A percentile compares a stretch with the other conserved stretches of the same genome.
Evolutionary conservation across 2,113 vertebrate genomes (phyloP).

Genomic region (Gopherus evgoodei): DNA sequence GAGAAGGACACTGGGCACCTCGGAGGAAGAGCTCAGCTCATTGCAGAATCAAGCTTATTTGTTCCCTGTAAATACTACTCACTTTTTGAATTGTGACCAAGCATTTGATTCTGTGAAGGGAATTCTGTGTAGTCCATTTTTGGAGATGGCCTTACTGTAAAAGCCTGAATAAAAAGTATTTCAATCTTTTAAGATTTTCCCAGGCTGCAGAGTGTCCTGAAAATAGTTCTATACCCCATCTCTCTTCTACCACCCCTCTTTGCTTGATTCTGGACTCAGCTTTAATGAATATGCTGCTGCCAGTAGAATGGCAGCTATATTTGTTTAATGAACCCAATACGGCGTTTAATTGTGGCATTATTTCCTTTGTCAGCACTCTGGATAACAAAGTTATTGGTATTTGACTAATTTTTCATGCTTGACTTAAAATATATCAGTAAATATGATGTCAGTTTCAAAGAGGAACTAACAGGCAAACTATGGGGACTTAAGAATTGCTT

Average conservation of each 20-base stretch:
- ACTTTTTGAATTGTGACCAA: background rate
- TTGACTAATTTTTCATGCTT: slow-evolving; percentile 51
- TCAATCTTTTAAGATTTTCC: background rate
- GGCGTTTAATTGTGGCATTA: slow-evolving; percentile 34
- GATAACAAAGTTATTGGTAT: slow-evolving; percentile 54
- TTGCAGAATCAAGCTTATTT: background rate
- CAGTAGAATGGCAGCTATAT: background rate
- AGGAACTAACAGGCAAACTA: background rate
- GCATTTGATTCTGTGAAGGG: background rate
- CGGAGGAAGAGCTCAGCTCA: background rate
- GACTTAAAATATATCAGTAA: slow-evolving; percentile 54
- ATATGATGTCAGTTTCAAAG: slow-evolving; percentile 30
- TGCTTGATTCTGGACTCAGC: background rate
- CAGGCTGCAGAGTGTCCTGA: background rate
- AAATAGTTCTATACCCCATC: background rate
- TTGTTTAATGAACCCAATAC: slow-evolving; percentile 22
- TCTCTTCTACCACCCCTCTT: background rate
- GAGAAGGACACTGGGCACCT: background rate
- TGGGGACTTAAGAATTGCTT: background rate
- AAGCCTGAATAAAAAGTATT: background rate
- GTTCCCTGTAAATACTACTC: background rate
- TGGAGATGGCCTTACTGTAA: background rate
- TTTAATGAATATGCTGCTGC: slow-evolving; percentile 31
- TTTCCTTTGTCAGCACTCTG: slow-evolving; percentile 31
- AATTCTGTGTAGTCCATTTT: background rate